A percentile compares a stretch with the other conserved stretches of the same genome.
phyloP scores from a whole-genome alignment of 2,113 vertebrate species.

The Ptychochromis oligacanthus region DNA sequence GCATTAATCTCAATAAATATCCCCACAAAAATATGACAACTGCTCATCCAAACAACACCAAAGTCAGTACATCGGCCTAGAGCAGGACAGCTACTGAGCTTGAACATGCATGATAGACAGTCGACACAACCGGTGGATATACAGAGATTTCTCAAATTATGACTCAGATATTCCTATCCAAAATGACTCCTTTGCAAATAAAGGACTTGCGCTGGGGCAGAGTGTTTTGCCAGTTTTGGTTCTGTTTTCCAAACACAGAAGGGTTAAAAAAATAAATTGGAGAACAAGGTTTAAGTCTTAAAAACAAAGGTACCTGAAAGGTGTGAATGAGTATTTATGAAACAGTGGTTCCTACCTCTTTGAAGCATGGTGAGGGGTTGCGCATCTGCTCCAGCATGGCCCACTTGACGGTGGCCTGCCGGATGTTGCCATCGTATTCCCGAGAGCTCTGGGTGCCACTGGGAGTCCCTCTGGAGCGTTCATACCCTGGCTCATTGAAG shows the following conservation, averaged over 20 bases:
- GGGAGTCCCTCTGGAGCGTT: conserved; percentile 94
- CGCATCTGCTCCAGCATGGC: conserved; percentile 99
- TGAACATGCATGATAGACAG: no score
- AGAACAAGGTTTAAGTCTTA: neutral
- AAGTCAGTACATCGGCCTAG: no score
- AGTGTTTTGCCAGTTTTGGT: neutral
- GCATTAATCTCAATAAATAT: no score
- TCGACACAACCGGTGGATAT: no score
- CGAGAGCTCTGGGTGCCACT: conserved; percentile 98
- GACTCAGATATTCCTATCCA: no score
- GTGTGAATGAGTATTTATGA: neutral
- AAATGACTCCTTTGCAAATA: no score
- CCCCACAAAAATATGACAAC: neutral
- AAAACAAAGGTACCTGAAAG: neutral
- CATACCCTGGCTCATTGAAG: conserved; percentile 98
- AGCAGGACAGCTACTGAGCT: no score
- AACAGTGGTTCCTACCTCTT: conserved; percentile 84
- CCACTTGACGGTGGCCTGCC: conserved; percentile 98
- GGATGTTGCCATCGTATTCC: conserved; percentile 97
- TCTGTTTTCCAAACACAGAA: neutral
- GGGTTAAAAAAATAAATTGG: no score
- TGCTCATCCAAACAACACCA: neutral
- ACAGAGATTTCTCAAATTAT: no score
- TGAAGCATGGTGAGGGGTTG: conserved; percentile 96
- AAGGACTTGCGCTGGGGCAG: no score